Conservation (phyloP, 2,888 invertebrate species). For the Pandemis cinnamomeana region DNA sequence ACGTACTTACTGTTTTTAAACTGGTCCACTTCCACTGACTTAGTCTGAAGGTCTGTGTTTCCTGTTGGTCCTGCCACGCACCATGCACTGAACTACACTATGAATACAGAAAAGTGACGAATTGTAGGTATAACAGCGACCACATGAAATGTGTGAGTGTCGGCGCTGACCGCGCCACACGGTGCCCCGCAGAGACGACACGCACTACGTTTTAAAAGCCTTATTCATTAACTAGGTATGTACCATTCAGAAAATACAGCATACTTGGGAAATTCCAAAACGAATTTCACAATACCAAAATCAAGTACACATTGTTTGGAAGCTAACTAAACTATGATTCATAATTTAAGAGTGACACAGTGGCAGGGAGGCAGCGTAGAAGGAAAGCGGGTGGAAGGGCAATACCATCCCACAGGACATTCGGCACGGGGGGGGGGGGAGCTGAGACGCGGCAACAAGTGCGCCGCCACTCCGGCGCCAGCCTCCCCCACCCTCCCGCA, state of each 20-base stretch:
- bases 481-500: slow-evolving; percentile 37
- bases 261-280: no score
- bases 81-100: background rate
- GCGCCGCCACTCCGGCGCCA: slow-evolving; percentile 70
- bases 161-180: no score
- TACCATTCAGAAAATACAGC: no score
- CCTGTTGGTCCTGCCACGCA: background rate
- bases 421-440: slow-evolving; percentile 22
- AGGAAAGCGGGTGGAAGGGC: slow-evolving; percentile 5
- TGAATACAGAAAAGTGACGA: background rate
- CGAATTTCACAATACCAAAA: no score
- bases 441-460: slow-evolving; percentile 65
- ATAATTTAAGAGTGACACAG: background rate
- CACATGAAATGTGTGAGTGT: no score
- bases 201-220: no score
- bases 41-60: no score
- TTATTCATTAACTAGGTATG: no score
- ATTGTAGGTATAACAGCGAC: background rate
- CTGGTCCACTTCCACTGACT: background rate
- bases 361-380: background rate
- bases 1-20: background rate
- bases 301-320: no score
- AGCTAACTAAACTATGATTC: background rate
- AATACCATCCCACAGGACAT: background rate
- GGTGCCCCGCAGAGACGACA: no score